A percentile compares a stretch with the other conserved stretches of the same genome.
Conservation (phyloP, 1,140 invertebrate genomes). For the Nautilus pompilius region DNA sequence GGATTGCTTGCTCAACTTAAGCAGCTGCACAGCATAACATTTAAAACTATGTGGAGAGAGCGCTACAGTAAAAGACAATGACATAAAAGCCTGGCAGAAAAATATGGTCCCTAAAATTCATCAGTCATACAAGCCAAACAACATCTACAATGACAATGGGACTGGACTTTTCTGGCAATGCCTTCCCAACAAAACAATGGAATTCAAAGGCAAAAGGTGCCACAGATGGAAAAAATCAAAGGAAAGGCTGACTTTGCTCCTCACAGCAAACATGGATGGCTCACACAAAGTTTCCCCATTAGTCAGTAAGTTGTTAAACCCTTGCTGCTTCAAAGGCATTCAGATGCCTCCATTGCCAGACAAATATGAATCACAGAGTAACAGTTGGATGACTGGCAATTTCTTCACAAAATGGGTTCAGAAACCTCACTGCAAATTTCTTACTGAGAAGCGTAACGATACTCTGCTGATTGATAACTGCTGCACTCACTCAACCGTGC, state of each 20-base stretch:
- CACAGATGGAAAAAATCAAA: slow-evolving; percentile 29
- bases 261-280: slow-evolving; percentile 19
- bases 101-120: slow-evolving; percentile 6
- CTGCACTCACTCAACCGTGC: slow-evolving; percentile 15
- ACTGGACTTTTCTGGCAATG: slow-evolving; percentile 23
- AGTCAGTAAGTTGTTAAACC: slow-evolving; percentile 55
- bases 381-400: neutral
- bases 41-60: slow-evolving; percentile 16
- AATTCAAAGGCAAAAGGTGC: slow-evolving; percentile 16
- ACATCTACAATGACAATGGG: slow-evolving; percentile 33
- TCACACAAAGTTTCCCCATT: slow-evolving; percentile 53
- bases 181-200: slow-evolving; percentile 23
- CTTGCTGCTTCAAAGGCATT: slow-evolving; percentile 53
- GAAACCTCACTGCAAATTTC: slow-evolving; percentile 13
- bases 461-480: slow-evolving; percentile 18
- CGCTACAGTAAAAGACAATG: slow-evolving; percentile 5
- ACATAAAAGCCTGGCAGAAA: slow-evolving; percentile 9
- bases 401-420: slow-evolving; percentile 20
- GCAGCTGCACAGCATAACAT: slow-evolving; percentile 10
- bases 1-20: slow-evolving; percentile 12
- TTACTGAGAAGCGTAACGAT: slow-evolving; percentile 12
- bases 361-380: slow-evolving; percentile 14
- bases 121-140: slow-evolving; percentile 6
- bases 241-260: slow-evolving; percentile 19
- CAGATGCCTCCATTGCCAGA: slow-evolving; percentile 15